Conservation (phyloP, 2,888 invertebrate genomes). For the Metalampra italica region DNA sequence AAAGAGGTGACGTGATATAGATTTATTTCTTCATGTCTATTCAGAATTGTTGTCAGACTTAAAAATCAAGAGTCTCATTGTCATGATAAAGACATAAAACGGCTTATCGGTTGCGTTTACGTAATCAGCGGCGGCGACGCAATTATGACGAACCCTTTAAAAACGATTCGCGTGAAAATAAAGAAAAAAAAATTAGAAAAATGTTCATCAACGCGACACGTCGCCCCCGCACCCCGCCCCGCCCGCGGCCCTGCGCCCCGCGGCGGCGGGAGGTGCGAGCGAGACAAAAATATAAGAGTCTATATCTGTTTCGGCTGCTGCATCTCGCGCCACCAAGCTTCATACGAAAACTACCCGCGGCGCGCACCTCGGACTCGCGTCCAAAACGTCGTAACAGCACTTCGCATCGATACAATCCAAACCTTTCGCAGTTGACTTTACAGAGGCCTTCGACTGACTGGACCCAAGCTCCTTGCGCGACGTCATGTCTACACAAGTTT, state of each 20-base stretch:
- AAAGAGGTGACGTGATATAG: too few species aligned
- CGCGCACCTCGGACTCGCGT: conserved; percentile 44
- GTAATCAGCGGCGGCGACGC: conserved; percentile 69
- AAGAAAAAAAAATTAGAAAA: conserved; percentile 76
- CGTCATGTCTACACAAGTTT: conserved; percentile 48
- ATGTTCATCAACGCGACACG: conserved; percentile 79
- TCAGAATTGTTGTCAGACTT: too few species aligned
- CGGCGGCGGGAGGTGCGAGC: conserved; percentile 65
- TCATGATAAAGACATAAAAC: conserved; percentile 12
- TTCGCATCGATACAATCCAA: conserved; percentile 9
- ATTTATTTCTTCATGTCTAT: too few species aligned
- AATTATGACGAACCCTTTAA: conserved; percentile 79
- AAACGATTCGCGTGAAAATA: conserved; percentile 77
- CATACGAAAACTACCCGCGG: conserved; percentile 76
- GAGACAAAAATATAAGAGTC: conserved; percentile 34
- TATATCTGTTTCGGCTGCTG: conserved; percentile 48
- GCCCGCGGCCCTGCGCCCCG: conserved; percentile 48
- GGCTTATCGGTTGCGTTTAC: conserved; percentile 59
- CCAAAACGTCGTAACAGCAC: conserved; percentile 30
- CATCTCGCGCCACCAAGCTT: conserved; percentile 73
- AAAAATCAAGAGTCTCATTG: neutral
- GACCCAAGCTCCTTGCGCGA: conserved; percentile 21
- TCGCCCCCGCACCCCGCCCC: conserved; percentile 39
- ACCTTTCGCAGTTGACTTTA: conserved; percentile 12
- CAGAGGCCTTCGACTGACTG: neutral